These are phyloP conservation scores for Ornithoptera priamus DNA, from an alignment of 2,888 invertebrate genomes.

Conservation along the genomic window DNA sequence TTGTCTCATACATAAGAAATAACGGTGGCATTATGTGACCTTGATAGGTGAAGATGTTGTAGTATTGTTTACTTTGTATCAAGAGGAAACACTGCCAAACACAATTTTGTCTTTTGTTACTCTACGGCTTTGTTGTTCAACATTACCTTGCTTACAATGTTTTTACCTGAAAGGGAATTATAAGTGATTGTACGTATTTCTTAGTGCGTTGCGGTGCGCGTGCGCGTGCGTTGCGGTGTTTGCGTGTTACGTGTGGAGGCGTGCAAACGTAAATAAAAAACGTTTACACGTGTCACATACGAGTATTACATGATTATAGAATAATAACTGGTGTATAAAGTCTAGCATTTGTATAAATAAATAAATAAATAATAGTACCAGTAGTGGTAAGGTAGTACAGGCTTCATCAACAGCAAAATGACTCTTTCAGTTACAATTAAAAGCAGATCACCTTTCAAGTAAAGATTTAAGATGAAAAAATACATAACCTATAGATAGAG, in stretches of 20 bases:
- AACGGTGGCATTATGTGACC: conserved; percentile 16
- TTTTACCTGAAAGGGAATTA: conserved; percentile 13
- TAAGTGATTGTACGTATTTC: conserved; percentile 15
- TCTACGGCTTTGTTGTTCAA: conserved; percentile 21
- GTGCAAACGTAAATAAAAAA: background rate
- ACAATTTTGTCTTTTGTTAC: conserved; percentile 21
- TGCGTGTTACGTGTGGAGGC: background rate
- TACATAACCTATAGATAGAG: too few relatives aligned
- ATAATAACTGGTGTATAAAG: too few relatives aligned
- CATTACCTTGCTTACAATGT: conserved; percentile 8
- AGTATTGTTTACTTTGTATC: conserved; percentile 23
- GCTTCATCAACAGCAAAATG: too few relatives aligned
- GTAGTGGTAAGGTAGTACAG: too few relatives aligned
- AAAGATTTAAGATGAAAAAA: too few relatives aligned
- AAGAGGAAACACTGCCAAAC: conserved; percentile 14
- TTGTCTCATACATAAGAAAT: conserved; percentile 25
- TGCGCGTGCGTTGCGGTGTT: background rate
- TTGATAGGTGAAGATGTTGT: conserved; percentile 19
- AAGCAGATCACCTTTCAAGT: too few relatives aligned
- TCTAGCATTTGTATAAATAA: too few relatives aligned
- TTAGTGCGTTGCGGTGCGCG: background rate
- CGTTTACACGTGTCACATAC: background rate
- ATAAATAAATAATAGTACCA: too few relatives aligned
- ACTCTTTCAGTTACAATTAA: too few relatives aligned
- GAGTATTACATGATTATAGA: too few relatives aligned